These are phyloP conservation scores for Orthosia cruda DNA, from an alignment of 2,888 invertebrate genomes.

Conservation along the genomic window DNA sequence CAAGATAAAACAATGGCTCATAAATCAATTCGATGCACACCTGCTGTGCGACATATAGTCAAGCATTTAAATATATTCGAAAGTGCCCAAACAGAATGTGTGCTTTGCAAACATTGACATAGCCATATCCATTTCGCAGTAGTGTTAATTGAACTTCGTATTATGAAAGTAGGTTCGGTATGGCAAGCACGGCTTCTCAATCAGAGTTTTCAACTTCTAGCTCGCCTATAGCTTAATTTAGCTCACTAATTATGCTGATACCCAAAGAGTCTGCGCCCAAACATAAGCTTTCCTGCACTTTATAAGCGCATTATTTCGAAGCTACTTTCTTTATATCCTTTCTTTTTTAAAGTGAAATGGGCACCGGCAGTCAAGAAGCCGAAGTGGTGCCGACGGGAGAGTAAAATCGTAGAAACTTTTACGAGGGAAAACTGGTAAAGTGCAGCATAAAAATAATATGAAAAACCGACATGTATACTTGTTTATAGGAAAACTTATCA, in stretches of 20 bases:
- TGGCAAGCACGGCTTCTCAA: background rate
- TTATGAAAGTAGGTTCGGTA: conserved; percentile 3
- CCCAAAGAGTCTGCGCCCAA: too few relatives aligned
- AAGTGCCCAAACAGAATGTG: conserved; percentile 6
- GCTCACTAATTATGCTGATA: background rate
- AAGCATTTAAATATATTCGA: conserved; percentile 3
- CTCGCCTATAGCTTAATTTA: background rate
- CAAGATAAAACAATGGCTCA: conserved; percentile 12
- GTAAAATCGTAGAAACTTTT: conserved; percentile 29
- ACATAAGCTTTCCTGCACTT: background rate
- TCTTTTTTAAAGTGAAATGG: background rate
- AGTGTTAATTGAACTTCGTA: conserved; percentile 2
- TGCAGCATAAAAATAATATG: conserved; percentile 14
- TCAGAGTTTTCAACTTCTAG: background rate
- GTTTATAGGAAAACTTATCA: background rate
- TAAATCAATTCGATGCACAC: conserved; percentile 9
- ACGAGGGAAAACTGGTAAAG: conserved; percentile 21
- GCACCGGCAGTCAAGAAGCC: background rate
- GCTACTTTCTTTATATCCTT: background rate
- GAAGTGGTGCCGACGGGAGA: conserved; percentile 28
- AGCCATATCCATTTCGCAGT: background rate
- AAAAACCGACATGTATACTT: conserved; percentile 10
- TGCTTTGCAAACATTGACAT: conserved; percentile 20
- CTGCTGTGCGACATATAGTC: background rate
- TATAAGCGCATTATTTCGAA: background rate